phyloP scores from a whole-genome alignment of 2,888 invertebrate species.

The Lissonota sp. region DNA sequence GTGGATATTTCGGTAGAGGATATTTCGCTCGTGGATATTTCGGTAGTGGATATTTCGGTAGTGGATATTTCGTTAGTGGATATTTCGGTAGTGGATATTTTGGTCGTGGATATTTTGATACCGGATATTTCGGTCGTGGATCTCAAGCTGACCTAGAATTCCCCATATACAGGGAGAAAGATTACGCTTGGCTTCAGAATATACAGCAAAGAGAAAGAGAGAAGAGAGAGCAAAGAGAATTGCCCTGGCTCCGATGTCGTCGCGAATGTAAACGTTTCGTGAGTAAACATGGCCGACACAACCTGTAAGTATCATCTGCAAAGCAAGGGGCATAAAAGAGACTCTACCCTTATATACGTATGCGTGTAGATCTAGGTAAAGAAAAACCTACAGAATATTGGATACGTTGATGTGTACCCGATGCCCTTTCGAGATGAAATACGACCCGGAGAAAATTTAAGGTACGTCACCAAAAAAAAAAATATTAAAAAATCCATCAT shows the following conservation, averaged over 20 bases:
- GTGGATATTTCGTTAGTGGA: too few relatives aligned
- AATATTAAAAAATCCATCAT: neutral
- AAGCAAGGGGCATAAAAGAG: slow-evolving; percentile 49
- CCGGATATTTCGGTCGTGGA: too few relatives aligned
- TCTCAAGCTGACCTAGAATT: too few relatives aligned
- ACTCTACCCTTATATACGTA: slow-evolving; percentile 24
- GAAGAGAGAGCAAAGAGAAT: slow-evolving; percentile 52
- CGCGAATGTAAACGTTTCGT: slow-evolving; percentile 62
- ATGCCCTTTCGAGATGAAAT: neutral
- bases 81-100: too few relatives aligned
- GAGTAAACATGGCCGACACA: slow-evolving; percentile 61
- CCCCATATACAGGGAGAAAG: too few relatives aligned
- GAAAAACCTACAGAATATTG: neutral
- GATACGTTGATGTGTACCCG: neutral
- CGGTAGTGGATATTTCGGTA: too few relatives aligned
- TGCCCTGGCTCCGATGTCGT: slow-evolving; percentile 54
- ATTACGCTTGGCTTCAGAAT: neutral
- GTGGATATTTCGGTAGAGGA: too few relatives aligned
- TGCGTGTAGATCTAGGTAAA: slow-evolving; percentile 3
- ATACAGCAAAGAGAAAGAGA: neutral
- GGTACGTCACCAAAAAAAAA: neutral
- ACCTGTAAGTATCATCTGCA: slow-evolving; percentile 47
- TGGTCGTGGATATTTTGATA: too few relatives aligned
- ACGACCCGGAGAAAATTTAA: slow-evolving; percentile 4
- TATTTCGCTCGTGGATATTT: too few relatives aligned